Conservation (phyloP, 2,113 vertebrate genomes). For the Ivindomyrus marchei region DNA sequence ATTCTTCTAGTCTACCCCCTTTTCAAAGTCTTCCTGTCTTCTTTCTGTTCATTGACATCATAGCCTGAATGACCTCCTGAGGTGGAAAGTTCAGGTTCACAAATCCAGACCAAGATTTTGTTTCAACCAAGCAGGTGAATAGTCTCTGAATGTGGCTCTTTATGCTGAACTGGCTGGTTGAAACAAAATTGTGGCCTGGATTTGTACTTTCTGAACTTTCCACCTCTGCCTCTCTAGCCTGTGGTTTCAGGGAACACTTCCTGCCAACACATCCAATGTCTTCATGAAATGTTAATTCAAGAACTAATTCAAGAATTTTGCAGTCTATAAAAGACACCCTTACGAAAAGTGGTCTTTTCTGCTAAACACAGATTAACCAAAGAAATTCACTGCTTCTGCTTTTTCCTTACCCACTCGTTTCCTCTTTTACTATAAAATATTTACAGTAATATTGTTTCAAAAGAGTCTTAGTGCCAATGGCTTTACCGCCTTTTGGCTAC, state of each 20-base stretch:
- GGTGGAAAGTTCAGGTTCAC: neutral
- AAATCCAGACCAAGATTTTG: neutral
- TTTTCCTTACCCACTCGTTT: neutral
- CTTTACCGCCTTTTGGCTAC: neutral
- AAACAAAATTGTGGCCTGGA: neutral
- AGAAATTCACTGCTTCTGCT: neutral
- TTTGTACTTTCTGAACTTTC: neutral
- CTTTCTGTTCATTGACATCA: neutral
- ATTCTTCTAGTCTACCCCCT: neutral
- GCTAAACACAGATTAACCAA: neutral
- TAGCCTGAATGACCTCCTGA: neutral
- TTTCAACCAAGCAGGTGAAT: neutral
- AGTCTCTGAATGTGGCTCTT: neutral
- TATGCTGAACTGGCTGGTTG: neutral
- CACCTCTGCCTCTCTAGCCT: neutral
- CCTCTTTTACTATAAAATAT: neutral
- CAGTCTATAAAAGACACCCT: neutral
- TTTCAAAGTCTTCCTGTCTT: neutral
- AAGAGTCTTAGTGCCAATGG: neutral
- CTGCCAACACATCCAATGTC: neutral
- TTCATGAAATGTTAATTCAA: neutral
- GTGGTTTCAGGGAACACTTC: neutral
- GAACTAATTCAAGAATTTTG: neutral
- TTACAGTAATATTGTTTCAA: neutral
- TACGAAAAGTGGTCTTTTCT: neutral